phyloP scores from a whole-genome alignment of 2,888 invertebrate species.

The Apamea monoglypha region DNA sequence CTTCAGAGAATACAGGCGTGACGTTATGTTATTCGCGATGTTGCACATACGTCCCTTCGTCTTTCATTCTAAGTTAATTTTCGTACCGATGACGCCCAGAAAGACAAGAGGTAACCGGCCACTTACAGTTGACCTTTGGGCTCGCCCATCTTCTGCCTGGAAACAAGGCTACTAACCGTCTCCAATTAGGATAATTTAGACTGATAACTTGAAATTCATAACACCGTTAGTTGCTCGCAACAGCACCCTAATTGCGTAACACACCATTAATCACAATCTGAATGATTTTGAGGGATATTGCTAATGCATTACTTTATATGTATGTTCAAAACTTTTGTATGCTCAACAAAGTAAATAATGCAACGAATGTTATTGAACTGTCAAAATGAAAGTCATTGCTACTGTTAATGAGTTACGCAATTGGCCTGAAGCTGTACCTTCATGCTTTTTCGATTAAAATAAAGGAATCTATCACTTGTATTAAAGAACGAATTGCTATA shows the following conservation, averaged over 20 bases:
- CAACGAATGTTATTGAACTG: too few species aligned
- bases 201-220: conserved; percentile 7
- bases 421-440: neutral
- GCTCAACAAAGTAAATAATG: too few species aligned
- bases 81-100: neutral
- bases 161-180: conserved; percentile 6
- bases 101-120: neutral
- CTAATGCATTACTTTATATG: too few species aligned
- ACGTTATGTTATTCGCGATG: neutral
- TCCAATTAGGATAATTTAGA: conserved; percentile 19
- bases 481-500: neutral
- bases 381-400: too few species aligned
- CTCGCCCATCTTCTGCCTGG: conserved; percentile 1
- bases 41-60: neutral
- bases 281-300: too few species aligned
- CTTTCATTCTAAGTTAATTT: neutral
- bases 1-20: neutral
- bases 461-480: neutral
- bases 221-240: neutral
- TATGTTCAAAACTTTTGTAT: too few species aligned
- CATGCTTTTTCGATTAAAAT: neutral
- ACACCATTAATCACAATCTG: too few species aligned
- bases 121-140: conserved; percentile 5
- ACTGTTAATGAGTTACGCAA: too few species aligned
- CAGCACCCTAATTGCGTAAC: too few species aligned